phyloP scores from a whole-genome alignment of 2,113 vertebrate species.

The Daboia siamensis region DNA sequence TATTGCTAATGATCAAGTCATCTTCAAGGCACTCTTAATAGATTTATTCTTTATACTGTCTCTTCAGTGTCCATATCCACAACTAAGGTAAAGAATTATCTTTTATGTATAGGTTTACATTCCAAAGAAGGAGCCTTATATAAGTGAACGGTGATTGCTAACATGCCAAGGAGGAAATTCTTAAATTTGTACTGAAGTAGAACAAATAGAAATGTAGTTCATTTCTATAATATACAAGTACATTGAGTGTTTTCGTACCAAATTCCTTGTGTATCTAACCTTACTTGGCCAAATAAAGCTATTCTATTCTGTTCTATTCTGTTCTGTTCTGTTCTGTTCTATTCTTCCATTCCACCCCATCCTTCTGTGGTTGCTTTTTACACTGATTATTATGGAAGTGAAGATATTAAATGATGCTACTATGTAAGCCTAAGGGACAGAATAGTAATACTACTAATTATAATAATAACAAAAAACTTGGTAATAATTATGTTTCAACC shows the following conservation, averaged over 20 bases:
- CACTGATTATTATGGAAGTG: neutral
- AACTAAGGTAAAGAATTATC: neutral
- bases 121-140: neutral
- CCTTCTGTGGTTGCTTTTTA: neutral
- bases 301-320: neutral
- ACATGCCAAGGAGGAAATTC: neutral
- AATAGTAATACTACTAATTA: neutral
- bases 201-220: neutral
- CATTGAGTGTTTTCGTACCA: neutral
- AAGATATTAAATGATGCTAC: neutral
- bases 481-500: neutral
- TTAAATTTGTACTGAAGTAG: neutral
- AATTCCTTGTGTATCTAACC: neutral
- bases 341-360: neutral
- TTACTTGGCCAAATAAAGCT: neutral
- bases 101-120: neutral
- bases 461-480: neutral
- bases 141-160: neutral
- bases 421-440: neutral
- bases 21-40: neutral
- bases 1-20: neutral
- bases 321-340: too few relatives aligned
- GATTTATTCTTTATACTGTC: neutral
- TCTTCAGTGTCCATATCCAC: neutral
- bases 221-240: neutral